A percentile compares a stretch with the other conserved stretches of the same genome.
phyloP scores from a whole-genome alignment of 2,113 vertebrate genomes.

The Podilymbus podiceps region DNA sequence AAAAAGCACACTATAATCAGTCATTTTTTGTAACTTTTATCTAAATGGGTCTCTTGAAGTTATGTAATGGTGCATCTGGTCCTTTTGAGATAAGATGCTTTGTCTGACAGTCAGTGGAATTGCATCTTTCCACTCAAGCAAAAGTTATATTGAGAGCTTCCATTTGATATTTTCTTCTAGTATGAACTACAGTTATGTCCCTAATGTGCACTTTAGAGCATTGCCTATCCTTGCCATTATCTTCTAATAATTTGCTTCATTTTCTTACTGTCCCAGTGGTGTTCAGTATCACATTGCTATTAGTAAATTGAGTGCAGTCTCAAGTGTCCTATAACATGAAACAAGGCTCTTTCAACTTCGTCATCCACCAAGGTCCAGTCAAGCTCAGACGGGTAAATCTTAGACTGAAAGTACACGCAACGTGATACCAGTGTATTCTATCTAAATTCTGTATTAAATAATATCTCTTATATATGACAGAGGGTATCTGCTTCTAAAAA shows the following conservation, averaged over 20 bases:
- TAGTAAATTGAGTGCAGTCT: not conserved
- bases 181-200: not conserved
- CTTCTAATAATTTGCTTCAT: slow-evolving; percentile 9
- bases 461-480: not conserved
- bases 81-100: slow-evolving; percentile 55
- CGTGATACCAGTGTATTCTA: not conserved
- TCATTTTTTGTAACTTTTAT: not conserved
- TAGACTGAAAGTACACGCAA: not conserved
- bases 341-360: not conserved
- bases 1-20: not conserved
- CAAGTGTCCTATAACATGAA: not conserved
- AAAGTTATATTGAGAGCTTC: not conserved
- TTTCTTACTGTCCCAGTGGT: not conserved
- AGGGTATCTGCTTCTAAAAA: not conserved
- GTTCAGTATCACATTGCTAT: not conserved
- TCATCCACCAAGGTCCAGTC: not conserved
- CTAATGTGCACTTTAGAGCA: not conserved
- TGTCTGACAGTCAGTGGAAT: slow-evolving; percentile 13
- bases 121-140: slow-evolving; percentile 4
- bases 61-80: slow-evolving; percentile 49
- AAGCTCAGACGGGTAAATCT: not conserved
- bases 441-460: not conserved
- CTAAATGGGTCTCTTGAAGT: slow-evolving; percentile 45
- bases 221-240: not conserved
- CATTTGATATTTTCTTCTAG: not conserved